Base-by-base conservation (phyloP, 2,797 vertebrate genomes). In the Sciurus vulgaris region DNA sequence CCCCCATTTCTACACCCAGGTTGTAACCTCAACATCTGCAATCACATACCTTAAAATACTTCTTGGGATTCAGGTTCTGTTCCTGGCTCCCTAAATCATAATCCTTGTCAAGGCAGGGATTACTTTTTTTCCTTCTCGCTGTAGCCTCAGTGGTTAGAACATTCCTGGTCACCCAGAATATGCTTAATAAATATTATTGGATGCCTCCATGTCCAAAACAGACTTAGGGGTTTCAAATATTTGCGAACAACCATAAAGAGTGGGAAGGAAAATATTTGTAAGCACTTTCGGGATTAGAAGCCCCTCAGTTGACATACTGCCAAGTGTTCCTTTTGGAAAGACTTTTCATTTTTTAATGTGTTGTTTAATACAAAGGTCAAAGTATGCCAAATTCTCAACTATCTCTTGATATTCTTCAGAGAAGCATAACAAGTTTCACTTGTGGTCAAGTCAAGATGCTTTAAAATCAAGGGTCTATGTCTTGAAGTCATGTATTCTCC, bases 101-200 rank as follows among this genome's bases (percentile, higher is more conserved):
- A 22, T 63, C 4, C 2, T 11, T 56, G 3, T 84, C 9, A 74
- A 35, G 9, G 6, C 10, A 73, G 7, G 17, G 4, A 38, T 33
- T 54, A 1, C 73, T 17, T 54, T 78, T 38, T 5, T 67, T 30
- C 17, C 20, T 38, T 54, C 4, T 11, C 38, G 3, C 8, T 85
- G 15, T 38, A 44, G 30, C 18, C 9, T 7, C 30, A 22, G 10
- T 61, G 5, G 30, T 38, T 49, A 63, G 54, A 63, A 49, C 0
- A 38, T 1, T 24, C 1, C 30, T 18, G 17, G 12, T 38, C 7
- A 81, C 15, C 1, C 3, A 10, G 2, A 38, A 86, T n/a, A n/a
- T n/a, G 12, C 11, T 86, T 61, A 65, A 49, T 65, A 63, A 90
- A 61, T 63, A 51, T 15, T 74, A 13, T 9, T 56, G 8, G 61